Evolutionary conservation across 2,113 vertebrate species (phyloP).

Genomic region (Lichenostomus cassidix): DNA sequence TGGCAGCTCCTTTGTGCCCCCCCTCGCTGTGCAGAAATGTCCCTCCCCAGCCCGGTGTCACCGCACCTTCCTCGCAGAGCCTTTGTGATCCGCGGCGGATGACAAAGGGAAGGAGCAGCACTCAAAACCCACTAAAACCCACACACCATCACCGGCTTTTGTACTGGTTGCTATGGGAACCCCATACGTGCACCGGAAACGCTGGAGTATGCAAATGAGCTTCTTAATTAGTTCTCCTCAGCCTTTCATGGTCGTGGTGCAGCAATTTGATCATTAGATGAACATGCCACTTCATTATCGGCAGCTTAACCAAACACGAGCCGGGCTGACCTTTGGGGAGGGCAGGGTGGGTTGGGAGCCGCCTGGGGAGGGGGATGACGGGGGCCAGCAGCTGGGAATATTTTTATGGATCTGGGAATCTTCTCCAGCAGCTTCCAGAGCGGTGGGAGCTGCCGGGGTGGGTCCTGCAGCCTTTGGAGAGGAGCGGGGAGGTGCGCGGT

Average conservation of each 20-base stretch:
- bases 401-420: rapidly evolving
- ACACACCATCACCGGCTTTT: slow-evolving; percentile 33
- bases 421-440: not conserved
- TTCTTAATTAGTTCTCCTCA: slow-evolving; percentile 57
- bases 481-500: not conserved
- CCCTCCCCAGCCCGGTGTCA: not conserved
- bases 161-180: slow-evolving; percentile 75
- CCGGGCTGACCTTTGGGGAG: slow-evolving; percentile 6
- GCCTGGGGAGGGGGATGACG: not conserved
- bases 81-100: slow-evolving; percentile 39
- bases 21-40: not conserved
- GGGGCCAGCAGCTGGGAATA: not conserved
- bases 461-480: not conserved
- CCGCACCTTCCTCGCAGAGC: slow-evolving; percentile 6
- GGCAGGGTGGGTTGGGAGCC: not conserved
- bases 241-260: slow-evolving; percentile 28
- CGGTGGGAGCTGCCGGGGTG: not conserved
- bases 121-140: slow-evolving; percentile 52
- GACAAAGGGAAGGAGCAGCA: slow-evolving; percentile 50
- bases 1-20: not conserved
- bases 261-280: slow-evolving; percentile 46
- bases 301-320: slow-evolving; percentile 57
- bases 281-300: slow-evolving; percentile 46
- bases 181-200: slow-evolving; percentile 50
- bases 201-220: slow-evolving; percentile 68